Evolutionary conservation across 2,113 vertebrate genomes (phyloP), one percentile per base, ranked within the genome.

Genomic region (Riparia riparia): DNA sequence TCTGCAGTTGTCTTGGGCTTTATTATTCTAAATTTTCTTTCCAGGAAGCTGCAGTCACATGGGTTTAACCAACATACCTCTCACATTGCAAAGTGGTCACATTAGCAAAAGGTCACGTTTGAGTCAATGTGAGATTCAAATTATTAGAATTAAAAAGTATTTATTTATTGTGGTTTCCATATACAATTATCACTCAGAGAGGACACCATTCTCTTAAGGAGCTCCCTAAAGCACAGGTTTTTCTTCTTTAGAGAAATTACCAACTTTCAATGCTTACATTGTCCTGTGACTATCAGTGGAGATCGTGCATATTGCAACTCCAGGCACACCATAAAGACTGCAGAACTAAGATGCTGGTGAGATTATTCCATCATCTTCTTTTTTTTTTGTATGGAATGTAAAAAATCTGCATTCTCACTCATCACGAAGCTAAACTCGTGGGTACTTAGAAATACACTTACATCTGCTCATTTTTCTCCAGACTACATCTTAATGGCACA

Each of bases 381-480:
- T 63, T 57, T 76, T 63, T 53, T 63, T 69, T 11, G 56, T 29
- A 54, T 8, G 2, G 34, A 45, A 50, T 1, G 0, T 61, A 58
- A 94, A 86, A 64, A 72, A 72, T 50, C 70, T 65, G 9, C 34
- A 58, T 81, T 87, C 37, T 77, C 85, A n/a, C 24, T 65, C 34
- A 50, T 58, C 89, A 81, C 44, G 49, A 74, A 71, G 19, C 34
- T 83, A 90, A 95, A 53, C 57, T 37, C 44, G 47, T 28, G 19
- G 47, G 32, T 49, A 29, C 42, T 57, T 84, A 31, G 26, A 86
- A 90, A 63, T 83, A 53, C 82, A 37, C 19, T 92, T 89, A 31
- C 4, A 60, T 93, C 66, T 97, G 39, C 72, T 96, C 81, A 44
- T 63, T 89, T 87, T 73, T 80, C 76, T 95, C 65, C 34, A 78